Percentiles rank a stretch among this genome's conserved stretches.
Evolutionary conservation across 35 echinoderm and acorn worm species (phyloP).

Genomic region (Amphiura filiformis): DNA sequence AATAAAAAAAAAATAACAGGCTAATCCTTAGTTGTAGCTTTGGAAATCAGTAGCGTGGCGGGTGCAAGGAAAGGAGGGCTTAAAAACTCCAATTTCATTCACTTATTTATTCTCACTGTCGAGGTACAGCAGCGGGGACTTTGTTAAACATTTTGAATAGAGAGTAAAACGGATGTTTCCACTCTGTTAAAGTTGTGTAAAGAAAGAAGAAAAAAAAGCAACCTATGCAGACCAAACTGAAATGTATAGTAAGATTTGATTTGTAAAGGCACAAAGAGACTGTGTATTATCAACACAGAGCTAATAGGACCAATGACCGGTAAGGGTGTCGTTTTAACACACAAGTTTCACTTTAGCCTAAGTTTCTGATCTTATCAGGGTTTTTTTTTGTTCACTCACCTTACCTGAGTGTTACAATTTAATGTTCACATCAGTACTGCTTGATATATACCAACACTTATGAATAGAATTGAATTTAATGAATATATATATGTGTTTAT

Average conservation of each 20-base stretch:
- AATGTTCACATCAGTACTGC: background rate
- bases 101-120: background rate
- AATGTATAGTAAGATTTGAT: slow-evolving; percentile 3
- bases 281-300: background rate
- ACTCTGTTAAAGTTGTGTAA: background rate
- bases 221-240: background rate
- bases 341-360: slow-evolving; percentile 12
- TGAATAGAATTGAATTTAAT: slow-evolving; percentile 1
- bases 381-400: background rate
- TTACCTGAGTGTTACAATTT: background rate
- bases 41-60: background rate
- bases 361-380: background rate
- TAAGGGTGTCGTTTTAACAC: background rate
- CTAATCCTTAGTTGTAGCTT: background rate
- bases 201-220: no score
- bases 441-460: background rate
- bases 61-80: background rate
- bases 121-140: background rate
- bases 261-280: background rate
- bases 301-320: slow-evolving; percentile 1
- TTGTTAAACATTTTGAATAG: background rate
- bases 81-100: background rate
- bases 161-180: background rate
- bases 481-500: background rate
- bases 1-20: slow-evolving; percentile 11